Evolutionary conservation across 2,797 vertebrate genomes (phyloP).

Genomic region (Enteromius argenteus): DNA sequence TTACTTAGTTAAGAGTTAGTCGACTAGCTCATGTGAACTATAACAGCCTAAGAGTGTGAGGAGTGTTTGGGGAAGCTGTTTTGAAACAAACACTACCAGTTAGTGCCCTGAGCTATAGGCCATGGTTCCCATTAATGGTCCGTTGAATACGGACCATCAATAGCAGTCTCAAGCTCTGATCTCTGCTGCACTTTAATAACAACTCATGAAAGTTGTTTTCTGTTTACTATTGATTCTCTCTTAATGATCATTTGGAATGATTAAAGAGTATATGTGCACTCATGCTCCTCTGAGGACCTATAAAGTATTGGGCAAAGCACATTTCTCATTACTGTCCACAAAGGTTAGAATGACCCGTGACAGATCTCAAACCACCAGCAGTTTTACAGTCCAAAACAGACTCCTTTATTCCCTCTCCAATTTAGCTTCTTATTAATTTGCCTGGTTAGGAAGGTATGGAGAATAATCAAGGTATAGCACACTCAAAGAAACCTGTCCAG

Average conservation of each 20-base stretch:
- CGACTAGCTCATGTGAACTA: neutral
- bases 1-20: neutral
- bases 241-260: constrained; percentile 72
- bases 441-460: neutral
- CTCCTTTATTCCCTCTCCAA: constrained; percentile 35
- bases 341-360: constrained; percentile 45
- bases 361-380: constrained; percentile 27
- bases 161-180: constrained; percentile 2
- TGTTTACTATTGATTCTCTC: constrained; percentile 65
- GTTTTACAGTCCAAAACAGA: constrained; percentile 33
- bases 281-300: constrained; percentile 54
- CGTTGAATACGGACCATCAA: neutral
- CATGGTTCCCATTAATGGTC: neutral
- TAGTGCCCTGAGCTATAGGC: neutral
- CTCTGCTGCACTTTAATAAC: constrained; percentile 40
- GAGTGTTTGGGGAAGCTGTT: neutral
- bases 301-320: constrained; percentile 60
- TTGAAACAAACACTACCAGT: neutral
- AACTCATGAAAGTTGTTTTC: constrained; percentile 59
- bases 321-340: constrained; percentile 52
- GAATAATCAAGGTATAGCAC: neutral
- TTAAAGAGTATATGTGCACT: constrained; percentile 66
- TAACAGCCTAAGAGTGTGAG: neutral
- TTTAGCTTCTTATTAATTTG: constrained; percentile 44
- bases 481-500: constrained; percentile 59